phyloP scores from a whole-genome alignment of 2,797 vertebrate genomes.

The Pseudocheirus occidentalis region DNA sequence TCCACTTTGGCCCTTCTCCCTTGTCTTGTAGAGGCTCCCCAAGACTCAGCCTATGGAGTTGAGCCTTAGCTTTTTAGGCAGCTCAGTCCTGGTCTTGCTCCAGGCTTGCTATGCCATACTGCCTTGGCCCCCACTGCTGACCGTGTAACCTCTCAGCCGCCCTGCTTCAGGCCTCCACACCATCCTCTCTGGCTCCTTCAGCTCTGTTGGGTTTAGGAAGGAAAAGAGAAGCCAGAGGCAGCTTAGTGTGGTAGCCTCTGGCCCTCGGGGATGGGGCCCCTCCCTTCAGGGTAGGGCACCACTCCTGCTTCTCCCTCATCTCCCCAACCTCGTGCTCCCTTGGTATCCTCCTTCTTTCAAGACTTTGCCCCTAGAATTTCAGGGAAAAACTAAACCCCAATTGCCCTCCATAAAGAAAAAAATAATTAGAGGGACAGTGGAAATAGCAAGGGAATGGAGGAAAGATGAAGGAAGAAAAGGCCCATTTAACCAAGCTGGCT shows the following conservation, averaged over 20 bases:
- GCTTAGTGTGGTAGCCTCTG: not conserved
- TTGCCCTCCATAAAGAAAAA: too few relatives aligned
- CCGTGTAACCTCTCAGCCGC: fast-evolving
- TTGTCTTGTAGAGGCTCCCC: not conserved
- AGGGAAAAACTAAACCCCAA: slow-evolving; percentile 76
- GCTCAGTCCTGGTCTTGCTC: not conserved
- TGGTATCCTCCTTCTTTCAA: not conserved
- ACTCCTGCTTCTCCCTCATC: not conserved
- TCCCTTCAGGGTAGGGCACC: not conserved
- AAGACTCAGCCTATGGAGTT: not conserved
- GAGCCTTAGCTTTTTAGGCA: slow-evolving; percentile 3
- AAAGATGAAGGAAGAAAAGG: too few relatives aligned
- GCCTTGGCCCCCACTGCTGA: too few relatives aligned
- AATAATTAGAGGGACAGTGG: too few relatives aligned
- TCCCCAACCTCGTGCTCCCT: not conserved
- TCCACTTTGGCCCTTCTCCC: fast-evolving
- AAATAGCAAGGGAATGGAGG: too few relatives aligned
- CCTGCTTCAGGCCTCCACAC: not conserved
- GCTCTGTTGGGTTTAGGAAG: not conserved
- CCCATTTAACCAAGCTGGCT: too few relatives aligned
- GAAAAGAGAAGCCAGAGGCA: not conserved
- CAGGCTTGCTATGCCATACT: not conserved
- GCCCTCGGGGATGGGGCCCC: not conserved
- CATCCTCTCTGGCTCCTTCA: not conserved
- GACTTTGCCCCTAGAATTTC: not conserved